Evolutionary conservation across 2,797 vertebrate genomes (phyloP), one percentile per base, ranked within the genome.

Genomic region (Hippoglossus hippoglossus): DNA sequence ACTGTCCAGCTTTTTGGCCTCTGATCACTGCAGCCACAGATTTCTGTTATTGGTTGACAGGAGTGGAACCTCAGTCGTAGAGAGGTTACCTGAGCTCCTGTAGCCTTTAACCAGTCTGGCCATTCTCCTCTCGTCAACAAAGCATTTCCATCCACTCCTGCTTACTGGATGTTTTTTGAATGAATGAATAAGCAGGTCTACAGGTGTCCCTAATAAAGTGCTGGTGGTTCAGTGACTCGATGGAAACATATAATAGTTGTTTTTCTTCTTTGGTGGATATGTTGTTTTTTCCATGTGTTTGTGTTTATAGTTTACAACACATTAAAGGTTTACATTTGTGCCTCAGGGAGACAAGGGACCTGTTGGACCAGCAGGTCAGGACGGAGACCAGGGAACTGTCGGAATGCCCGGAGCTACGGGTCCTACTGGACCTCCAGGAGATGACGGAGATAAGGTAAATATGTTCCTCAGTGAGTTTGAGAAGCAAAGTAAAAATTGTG

Each of bases 381-480:
- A 99, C 19, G 98, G 98, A 24, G 96, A 97, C n/a, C 96, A 98
- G 85, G 98, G 98, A 31, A 94, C 96, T 0, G 93, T 94, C 39
- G 98, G 98, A 39, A 95, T 98, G 58, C 96, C 94, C 0, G 98
- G 98, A 25, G 94, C 94, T 0, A 94, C 92, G 0, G 98, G 98
- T 67, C 95, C 98, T 0, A 92, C 95, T 0, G 98, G 98, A 2
- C 96, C 96, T 44, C 95, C 97, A 0, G 98, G 98, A 77, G 98
- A 99, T 73, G 98, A 99, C 0, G 98, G 98, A 49, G 98, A 99
- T 80, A 99, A 99, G 97, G 98, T 98, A 89, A 61, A 5, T 52
- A 36, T 52, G 31, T 71, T 59, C 51, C 25, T 24, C 19, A 39
- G 24, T 31, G 58, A 57, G 56, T 24, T 21, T 24, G 3, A 21